phyloP scores from a whole-genome alignment of 1,140 invertebrate genomes.

The Diploscapter pachys region DNA sequence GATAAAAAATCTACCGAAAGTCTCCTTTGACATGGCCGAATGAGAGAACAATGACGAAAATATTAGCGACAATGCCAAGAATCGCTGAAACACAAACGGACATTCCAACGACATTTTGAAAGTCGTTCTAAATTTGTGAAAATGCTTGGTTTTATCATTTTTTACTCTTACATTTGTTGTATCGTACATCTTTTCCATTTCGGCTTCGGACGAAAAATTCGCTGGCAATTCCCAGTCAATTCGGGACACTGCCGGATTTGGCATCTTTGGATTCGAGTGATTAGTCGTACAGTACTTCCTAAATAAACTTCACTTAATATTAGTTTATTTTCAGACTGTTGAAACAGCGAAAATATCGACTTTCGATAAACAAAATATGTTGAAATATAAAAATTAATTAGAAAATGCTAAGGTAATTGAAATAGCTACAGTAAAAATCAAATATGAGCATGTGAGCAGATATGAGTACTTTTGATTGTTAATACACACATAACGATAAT shows the following conservation, averaged over 20 bases:
- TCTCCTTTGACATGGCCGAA: constrained; percentile 26
- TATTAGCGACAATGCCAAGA: constrained; percentile 25
- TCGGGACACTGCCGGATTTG: background rate
- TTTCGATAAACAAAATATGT: too few species aligned
- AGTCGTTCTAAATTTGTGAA: constrained; percentile 12
- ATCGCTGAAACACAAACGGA: constrained; percentile 12
- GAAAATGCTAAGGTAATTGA: too few species aligned
- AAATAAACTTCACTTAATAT: too few species aligned
- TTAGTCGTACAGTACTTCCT: too few species aligned
- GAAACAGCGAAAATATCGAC: too few species aligned
- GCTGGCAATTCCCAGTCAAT: background rate
- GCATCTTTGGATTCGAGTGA: too few species aligned
- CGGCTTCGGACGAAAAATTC: constrained; percentile 1
- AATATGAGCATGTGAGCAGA: too few species aligned
- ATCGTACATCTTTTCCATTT: background rate
- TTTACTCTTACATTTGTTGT: background rate
- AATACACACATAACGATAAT: too few species aligned
- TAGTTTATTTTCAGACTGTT: too few species aligned
- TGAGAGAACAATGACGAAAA: constrained; percentile 17
- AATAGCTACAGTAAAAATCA: too few species aligned
- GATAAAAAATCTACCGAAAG: constrained; percentile 30
- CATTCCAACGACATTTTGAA: constrained; percentile 18
- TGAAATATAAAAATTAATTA: too few species aligned
- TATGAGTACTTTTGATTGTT: too few species aligned
- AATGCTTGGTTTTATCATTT: background rate